These are phyloP conservation scores for Mustela nigripes DNA, from an alignment of 2,113 vertebrate species.

Conservation along the genomic window DNA sequence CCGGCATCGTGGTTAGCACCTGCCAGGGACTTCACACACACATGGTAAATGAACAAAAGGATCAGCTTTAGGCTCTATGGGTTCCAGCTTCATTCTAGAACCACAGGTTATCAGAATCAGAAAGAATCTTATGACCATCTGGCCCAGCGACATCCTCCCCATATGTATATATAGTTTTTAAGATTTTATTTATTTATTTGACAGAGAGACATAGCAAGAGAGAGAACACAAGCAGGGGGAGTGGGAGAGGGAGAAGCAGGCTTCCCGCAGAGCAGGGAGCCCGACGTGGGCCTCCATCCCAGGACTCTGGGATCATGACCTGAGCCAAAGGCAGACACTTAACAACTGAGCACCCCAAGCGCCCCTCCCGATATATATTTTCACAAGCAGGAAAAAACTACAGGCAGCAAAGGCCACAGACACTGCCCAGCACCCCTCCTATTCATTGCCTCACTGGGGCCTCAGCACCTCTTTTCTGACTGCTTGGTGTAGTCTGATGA, in stretches of 20 bases:
- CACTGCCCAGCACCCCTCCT: neutral
- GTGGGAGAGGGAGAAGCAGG: no score
- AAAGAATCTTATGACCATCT: neutral
- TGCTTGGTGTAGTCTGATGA: conserved; percentile 89
- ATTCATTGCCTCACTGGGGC: neutral
- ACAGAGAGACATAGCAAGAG: no score
- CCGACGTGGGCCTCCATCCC: no score
- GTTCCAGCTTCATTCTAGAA: neutral
- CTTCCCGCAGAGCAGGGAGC: no score
- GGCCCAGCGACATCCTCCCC: neutral
- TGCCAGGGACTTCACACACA: neutral
- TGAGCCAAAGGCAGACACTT: no score
- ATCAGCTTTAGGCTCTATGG: neutral
- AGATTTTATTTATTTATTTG: no score
- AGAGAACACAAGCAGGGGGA: no score
- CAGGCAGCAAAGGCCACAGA: neutral
- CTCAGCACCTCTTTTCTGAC: conserved; percentile 93
- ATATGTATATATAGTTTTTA: neutral
- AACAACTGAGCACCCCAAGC: no score
- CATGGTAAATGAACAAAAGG: neutral
- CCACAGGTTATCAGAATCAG: neutral
- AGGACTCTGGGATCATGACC: no score
- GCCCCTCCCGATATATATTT: neutral
- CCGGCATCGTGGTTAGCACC: neutral
- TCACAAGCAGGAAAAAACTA: neutral